Percentiles rank a stretch among this genome's conserved stretches.
These are phyloP conservation scores for Narcine bancroftii DNA, from an alignment of 2,113 vertebrate genomes.

Conservation along the genomic window DNA sequence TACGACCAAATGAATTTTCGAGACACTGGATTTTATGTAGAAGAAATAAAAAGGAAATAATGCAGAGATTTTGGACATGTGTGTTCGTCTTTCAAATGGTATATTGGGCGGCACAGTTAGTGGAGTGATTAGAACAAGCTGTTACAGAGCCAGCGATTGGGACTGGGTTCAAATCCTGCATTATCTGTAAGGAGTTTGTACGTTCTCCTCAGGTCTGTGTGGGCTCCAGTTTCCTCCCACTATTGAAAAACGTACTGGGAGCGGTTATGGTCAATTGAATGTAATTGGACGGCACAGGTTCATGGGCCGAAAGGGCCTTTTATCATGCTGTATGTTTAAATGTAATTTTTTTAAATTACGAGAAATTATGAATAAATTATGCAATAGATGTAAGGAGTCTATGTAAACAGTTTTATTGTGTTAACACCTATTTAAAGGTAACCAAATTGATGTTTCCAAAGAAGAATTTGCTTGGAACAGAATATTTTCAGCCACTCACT, in stretches of 20 bases:
- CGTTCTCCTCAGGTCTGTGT: too few relatives aligned
- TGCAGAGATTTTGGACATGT: not conserved
- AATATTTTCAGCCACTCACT: not conserved
- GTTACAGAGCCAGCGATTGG: too few relatives aligned
- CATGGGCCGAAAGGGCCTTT: too few relatives aligned
- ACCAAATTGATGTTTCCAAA: not conserved
- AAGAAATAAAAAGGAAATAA: not conserved
- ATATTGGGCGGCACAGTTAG: too few relatives aligned
- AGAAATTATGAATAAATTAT: not conserved
- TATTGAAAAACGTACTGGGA: too few relatives aligned
- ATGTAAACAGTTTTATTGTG: not conserved
- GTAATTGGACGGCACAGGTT: too few relatives aligned
- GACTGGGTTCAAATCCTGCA: too few relatives aligned
- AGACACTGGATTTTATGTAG: not conserved
- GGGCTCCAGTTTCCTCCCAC: too few relatives aligned
- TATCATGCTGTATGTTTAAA: too few relatives aligned
- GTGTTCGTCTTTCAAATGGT: not conserved
- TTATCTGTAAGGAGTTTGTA: too few relatives aligned
- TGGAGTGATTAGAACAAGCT: too few relatives aligned
- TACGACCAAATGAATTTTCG: not conserved
- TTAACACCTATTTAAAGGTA: not conserved
- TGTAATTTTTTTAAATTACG: not conserved
- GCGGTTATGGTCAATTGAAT: too few relatives aligned
- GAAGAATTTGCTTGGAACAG: not conserved
- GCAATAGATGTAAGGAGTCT: not conserved